Conservation (phyloP, 2,113 vertebrate genomes). For the Plestiodon gilberti region DNA sequence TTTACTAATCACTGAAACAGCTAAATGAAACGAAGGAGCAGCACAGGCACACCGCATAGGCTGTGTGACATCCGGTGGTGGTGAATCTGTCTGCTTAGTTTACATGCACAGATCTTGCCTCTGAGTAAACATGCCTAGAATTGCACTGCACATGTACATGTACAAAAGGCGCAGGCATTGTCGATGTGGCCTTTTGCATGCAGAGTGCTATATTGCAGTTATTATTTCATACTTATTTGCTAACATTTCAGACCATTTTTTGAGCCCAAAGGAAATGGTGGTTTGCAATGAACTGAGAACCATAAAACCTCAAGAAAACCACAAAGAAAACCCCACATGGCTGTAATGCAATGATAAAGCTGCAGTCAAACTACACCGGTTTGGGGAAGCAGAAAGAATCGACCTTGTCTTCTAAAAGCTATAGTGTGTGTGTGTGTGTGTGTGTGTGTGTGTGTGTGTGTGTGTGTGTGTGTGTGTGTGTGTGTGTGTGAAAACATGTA, state of each 20-base stretch:
- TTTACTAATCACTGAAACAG: not conserved
- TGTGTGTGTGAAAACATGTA: too few relatives aligned
- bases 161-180: too few relatives aligned
- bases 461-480: too few relatives aligned
- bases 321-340: not conserved
- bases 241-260: not conserved
- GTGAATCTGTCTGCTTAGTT: not conserved
- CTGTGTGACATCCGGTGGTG: too few relatives aligned
- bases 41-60: too few relatives aligned
- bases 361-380: not conserved
- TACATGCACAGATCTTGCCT: not conserved
- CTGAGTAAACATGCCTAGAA: not conserved
- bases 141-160: not conserved
- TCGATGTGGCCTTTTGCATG: too few relatives aligned
- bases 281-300: not conserved
- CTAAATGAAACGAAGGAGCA: not conserved
- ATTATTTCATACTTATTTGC: too few relatives aligned
- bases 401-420: too few relatives aligned
- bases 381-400: not conserved
- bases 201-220: too few relatives aligned
- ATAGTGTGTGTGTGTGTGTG: too few relatives aligned
- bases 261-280: not conserved
- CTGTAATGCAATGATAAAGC: not conserved
- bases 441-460: too few relatives aligned
- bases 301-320: not conserved